Percentiles rank a stretch among this genome's conserved stretches.
Evolutionary conservation across 2,888 invertebrate species (phyloP).

Genomic region (Germaria angustata): DNA sequence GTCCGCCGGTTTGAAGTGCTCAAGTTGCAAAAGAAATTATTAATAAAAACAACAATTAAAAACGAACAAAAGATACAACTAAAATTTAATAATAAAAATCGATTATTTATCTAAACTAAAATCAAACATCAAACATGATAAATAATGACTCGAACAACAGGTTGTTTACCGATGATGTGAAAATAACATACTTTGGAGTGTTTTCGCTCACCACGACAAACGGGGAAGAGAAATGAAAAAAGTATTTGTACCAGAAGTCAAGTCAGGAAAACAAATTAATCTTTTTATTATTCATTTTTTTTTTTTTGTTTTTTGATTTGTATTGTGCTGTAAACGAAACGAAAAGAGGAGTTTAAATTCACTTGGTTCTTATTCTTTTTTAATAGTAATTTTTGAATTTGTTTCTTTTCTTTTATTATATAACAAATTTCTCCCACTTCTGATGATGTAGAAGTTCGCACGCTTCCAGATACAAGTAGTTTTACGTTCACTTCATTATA

Average conservation of each 20-base stretch:
- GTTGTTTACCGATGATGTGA: conserved; percentile 71
- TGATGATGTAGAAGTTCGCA: conserved; percentile 41
- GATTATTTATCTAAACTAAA: conserved; percentile 19
- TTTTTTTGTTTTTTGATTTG: too few relatives aligned
- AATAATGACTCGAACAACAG: conserved; percentile 69
- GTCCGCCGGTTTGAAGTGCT: conserved; percentile 28
- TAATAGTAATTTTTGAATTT: conserved; percentile 45
- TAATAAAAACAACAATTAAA: conserved; percentile 63
- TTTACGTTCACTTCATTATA: conserved; percentile 10
- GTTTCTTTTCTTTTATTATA: conserved; percentile 16
- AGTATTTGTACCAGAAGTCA: conserved; percentile 48
- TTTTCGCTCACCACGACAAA: conserved; percentile 41
- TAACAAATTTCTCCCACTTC: conserved; percentile 42
- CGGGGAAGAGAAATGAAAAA: conserved; percentile 11
- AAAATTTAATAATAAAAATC: conserved; percentile 22
- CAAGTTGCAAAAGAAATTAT: conserved; percentile 26
- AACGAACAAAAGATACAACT: conserved; percentile 48
- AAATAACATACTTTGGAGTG: conserved; percentile 60
- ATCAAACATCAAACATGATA: conserved; percentile 45
- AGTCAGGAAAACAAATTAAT: conserved; percentile 70
- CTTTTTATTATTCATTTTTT: conserved; percentile 69
- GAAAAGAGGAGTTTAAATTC: conserved; percentile 41
- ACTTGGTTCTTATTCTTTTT: conserved; percentile 9
- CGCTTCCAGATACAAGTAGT: conserved; percentile 57
- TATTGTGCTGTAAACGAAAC: conserved; percentile 24